Percentiles rank a stretch among this genome's conserved stretches.
These are phyloP conservation scores for Diabrotica undecimpunctata DNA, from an alignment of 1,140 invertebrate genomes.

Conservation along the genomic window DNA sequence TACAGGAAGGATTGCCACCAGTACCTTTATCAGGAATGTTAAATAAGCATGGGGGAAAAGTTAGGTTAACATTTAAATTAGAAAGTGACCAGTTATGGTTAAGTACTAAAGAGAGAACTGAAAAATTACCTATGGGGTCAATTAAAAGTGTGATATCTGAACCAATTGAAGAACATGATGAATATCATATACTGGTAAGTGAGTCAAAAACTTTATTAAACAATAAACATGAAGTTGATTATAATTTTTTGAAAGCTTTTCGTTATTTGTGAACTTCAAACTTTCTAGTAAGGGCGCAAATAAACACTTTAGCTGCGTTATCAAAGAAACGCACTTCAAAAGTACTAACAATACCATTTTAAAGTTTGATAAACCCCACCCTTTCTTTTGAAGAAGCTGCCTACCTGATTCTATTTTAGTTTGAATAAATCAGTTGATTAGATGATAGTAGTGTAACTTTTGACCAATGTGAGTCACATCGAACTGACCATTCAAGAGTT, in stretches of 20 bases:
- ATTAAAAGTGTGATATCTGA: slow-evolving; percentile 82
- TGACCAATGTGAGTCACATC: no score
- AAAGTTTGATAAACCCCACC: no score
- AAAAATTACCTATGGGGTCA: slow-evolving; percentile 87
- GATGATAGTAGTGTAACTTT: no score
- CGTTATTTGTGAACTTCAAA: background rate
- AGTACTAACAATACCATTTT: no score
- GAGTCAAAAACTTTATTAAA: background rate
- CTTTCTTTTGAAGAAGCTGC: no score
- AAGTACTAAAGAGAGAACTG: slow-evolving; percentile 89
- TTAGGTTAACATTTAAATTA: slow-evolving; percentile 88
- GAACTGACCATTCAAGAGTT: no score
- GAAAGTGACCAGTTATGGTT: slow-evolving; percentile 91
- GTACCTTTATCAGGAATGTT: slow-evolving; percentile 86
- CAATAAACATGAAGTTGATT: slow-evolving; percentile 6
- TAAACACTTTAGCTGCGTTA: no score
- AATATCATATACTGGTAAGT: slow-evolving; percentile 90
- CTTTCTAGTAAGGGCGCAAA: no score
- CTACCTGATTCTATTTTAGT: no score
- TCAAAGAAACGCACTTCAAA: no score
- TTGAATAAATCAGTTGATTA: no score
- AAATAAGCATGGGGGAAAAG: slow-evolving; percentile 89
- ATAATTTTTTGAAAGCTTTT: slow-evolving; percentile 7
- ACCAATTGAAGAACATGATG: slow-evolving; percentile 84
- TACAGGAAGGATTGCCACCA: slow-evolving; percentile 75